Conservation (phyloP, 2,113 vertebrate genomes). For the Gobiocypris rarus region DNA sequence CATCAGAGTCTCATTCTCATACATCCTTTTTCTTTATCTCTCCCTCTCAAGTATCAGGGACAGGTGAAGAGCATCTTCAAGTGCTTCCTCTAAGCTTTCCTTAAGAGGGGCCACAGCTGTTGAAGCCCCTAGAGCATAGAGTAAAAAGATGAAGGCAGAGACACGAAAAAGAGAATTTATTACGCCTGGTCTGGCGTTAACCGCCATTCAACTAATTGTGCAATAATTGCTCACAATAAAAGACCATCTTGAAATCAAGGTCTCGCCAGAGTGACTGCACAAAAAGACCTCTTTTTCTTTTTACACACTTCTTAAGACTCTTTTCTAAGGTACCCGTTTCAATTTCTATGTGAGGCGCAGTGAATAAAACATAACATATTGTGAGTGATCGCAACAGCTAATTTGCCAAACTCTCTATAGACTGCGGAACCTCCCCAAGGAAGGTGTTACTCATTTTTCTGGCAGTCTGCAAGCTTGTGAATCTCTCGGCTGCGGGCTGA, state of each 20-base stretch:
- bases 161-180: constrained; percentile 3
- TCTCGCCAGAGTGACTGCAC: constrained; percentile 21
- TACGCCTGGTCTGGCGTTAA: constrained; percentile 10
- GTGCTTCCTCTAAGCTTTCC: constrained; percentile 8
- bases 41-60: neutral
- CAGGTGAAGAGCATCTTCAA: constrained; percentile 32
- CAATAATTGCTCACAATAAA: constrained; percentile 44
- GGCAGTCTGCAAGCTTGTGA: constrained; percentile 22
- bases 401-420: constrained; percentile 41
- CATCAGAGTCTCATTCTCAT: constrained; percentile 6
- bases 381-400: constrained; percentile 35
- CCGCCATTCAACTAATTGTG: constrained; percentile 39
- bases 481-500: constrained; percentile 3
- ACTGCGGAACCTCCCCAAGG: constrained; percentile 22
- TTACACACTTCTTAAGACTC: constrained; percentile 1
- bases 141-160: neutral
- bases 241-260: constrained; percentile 43
- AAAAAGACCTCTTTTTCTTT: constrained; percentile 37
- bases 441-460: constrained; percentile 44
- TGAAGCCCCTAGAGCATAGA: neutral
- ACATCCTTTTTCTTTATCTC: constrained; percentile 14
- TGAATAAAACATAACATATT: constrained; percentile 34
- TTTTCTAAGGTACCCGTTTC: constrained; percentile 14
- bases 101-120: constrained; percentile 8
- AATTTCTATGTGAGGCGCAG: neutral